Base-by-base conservation (phyloP, 2,888 invertebrate genomes). In the Dynastes grantii region DNA sequence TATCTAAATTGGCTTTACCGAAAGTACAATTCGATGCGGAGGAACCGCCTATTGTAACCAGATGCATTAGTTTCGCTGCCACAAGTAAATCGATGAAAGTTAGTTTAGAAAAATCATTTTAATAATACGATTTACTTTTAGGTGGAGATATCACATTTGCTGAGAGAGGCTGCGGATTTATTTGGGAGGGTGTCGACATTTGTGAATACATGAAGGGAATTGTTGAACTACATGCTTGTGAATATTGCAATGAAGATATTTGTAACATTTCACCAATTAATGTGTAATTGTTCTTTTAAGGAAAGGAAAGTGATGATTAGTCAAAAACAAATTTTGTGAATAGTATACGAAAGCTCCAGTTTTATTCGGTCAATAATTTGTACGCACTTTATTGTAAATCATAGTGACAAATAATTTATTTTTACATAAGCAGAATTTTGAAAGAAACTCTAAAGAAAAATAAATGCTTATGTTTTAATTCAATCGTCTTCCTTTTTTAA, bases 91-190 rank as follows among this genome's bases (percentile, higher is more conserved):
- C 0, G 29, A 2, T 32, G 8, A 3, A 8, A 5, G 8, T 37
- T 8, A 78, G 45, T 32, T 40, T n/a, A 5, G 53, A 1, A 22
- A n/a, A 64, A 53, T 5, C 11, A 4, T 27, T 65, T n/a, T 76
- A 76, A 67, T 63, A 53, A 51, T 49, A 4, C 13, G 6, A 22
- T 64, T n/a, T 51, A 16, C 13, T 64, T 63, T 29, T 53, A 76
- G 76, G 29, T 22, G 61, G 9, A 27, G 64, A n/a, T n/a, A 37
- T 49, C 9, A 29, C 29, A 5, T 13, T 40, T 16, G 45, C 64
- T 37, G 63, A 76, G 64, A 64, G 76, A 64, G 76, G 64, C 9
- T 76, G 76, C 29, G 76, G 76, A 51, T 64, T 49, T 63, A 76
- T 76, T 64, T 76, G 61, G 63, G 53, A 32, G 51, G 51, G 64